Percentiles rank a stretch among this genome's conserved stretches.
Conservation (phyloP, 2,888 invertebrate genomes). For the Cinara cedri region DNA sequence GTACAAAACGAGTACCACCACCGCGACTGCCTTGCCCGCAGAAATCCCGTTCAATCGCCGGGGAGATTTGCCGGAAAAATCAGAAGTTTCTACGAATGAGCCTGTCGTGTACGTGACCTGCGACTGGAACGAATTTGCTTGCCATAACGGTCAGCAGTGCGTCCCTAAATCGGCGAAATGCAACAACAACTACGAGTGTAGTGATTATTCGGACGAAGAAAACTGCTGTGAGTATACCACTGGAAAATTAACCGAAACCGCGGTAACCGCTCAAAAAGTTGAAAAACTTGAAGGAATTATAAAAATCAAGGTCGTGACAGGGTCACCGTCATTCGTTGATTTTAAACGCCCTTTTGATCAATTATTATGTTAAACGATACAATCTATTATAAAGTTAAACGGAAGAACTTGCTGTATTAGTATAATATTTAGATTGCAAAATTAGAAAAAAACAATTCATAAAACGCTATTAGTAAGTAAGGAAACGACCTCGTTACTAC, state of each 20-base stretch:
- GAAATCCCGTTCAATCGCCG: not conserved
- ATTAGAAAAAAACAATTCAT: too few species aligned
- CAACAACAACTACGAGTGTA: conserved; percentile 69
- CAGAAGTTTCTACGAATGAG: not conserved
- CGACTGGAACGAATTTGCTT: conserved; percentile 65
- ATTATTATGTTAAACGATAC: too few species aligned
- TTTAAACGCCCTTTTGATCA: too few species aligned
- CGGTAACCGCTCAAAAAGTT: too few species aligned
- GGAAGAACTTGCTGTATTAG: too few species aligned
- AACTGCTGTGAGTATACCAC: conserved; percentile 67
- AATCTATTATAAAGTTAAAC: too few species aligned
- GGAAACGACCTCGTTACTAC: not conserved
- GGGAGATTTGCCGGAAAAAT: not conserved
- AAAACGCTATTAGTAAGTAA: too few species aligned
- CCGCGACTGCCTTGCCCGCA: not conserved
- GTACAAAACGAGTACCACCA: not conserved
- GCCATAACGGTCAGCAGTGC: conserved; percentile 67
- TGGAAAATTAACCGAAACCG: too few species aligned
- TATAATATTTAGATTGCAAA: too few species aligned
- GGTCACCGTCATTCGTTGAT: too few species aligned
- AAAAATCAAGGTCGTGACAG: too few species aligned
- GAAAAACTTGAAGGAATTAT: too few species aligned
- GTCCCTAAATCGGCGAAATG: conserved; percentile 70
- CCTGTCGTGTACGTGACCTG: conserved; percentile 57
- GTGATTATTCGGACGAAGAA: conserved; percentile 71